Conservation (phyloP, 92 coral and sea anemone genomes). For the Metridium senile region DNA sequence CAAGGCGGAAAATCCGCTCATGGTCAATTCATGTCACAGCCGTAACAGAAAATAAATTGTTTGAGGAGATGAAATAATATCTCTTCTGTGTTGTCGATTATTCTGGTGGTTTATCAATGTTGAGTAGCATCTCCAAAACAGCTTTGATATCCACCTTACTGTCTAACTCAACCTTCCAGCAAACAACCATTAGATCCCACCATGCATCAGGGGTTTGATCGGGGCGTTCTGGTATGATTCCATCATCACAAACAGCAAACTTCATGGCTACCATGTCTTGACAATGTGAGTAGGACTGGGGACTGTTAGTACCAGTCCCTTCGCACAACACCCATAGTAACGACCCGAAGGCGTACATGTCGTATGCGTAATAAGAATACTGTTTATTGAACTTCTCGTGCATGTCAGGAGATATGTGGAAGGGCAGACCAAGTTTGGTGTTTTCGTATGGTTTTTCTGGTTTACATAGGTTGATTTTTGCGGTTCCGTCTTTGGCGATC, state of each 20-base stretch:
- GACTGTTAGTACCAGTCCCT: conserved; percentile 52
- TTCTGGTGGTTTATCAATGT: not conserved
- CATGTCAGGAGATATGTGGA: conserved; percentile 60
- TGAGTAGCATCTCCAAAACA: not conserved
- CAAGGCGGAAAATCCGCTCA: no score
- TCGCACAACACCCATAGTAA: conserved; percentile 68
- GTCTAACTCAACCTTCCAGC: conserved; percentile 30
- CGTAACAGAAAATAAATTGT: no score
- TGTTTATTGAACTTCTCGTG: conserved; percentile 15
- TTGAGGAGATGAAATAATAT: no score
- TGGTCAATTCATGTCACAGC: no score
- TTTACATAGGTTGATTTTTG: conserved; percentile 61
- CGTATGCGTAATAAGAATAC: conserved; percentile 12
- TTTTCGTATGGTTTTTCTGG: conserved; percentile 56
- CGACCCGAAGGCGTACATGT: conserved; percentile 65
- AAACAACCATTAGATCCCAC: conserved; percentile 57
- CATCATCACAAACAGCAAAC: conserved; percentile 40
- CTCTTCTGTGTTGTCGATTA: no score
- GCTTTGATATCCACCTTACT: not conserved
- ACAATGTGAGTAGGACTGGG: conserved; percentile 43
- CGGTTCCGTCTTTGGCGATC: conserved; percentile 52
- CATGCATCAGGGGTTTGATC: conserved; percentile 48
- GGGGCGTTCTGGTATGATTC: conserved; percentile 45
- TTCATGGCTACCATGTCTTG: conserved; percentile 51
- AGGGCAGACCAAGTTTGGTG: conserved; percentile 54